Conservation (phyloP, 2,888 invertebrate species). For the Yponomeuta plumbellus region DNA sequence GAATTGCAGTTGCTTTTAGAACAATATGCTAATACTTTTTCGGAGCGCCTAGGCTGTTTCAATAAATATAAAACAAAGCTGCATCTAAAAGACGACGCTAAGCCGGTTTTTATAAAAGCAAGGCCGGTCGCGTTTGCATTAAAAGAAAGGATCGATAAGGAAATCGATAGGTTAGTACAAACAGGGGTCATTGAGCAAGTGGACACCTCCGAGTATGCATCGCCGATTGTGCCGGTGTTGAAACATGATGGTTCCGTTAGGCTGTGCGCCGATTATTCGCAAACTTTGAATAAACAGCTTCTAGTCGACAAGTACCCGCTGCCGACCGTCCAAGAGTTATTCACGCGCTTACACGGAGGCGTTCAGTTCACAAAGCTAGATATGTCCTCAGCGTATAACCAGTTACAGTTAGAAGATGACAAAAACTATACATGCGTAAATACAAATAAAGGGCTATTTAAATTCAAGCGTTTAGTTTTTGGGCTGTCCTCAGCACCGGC, state of each 20-base stretch:
- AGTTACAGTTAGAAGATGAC: conserved; percentile 18
- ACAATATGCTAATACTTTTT: conserved; percentile 16
- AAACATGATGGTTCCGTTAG: too few relatives aligned
- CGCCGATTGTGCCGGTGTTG: too few relatives aligned
- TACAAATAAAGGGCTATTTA: conserved; percentile 21
- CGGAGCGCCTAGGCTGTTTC: conserved; percentile 14
- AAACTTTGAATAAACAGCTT: conserved; percentile 20
- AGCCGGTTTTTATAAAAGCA: conserved; percentile 16
- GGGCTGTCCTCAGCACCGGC: conserved; percentile 21
- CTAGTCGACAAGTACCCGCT: conserved; percentile 17
- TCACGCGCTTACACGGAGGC: conserved; percentile 19
- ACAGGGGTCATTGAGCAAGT: conserved; percentile 16
- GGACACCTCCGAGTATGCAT: conserved; percentile 18
- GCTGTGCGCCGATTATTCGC: conserved; percentile 12
- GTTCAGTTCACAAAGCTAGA: conserved; percentile 20
- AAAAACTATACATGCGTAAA: conserved; percentile 19
- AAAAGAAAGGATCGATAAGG: conserved; percentile 12
- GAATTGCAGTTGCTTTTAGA: not conserved
- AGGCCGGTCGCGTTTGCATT: conserved; percentile 16
- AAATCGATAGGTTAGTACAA: conserved; percentile 15
- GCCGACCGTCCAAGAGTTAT: conserved; percentile 14
- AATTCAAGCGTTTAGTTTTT: conserved; percentile 20
- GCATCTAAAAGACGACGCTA: conserved; percentile 16
- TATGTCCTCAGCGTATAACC: conserved; percentile 19
- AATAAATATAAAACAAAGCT: conserved; percentile 15